A percentile compares a stretch with the other conserved stretches of the same genome.
phyloP scores from a whole-genome alignment of 2,888 invertebrate genomes.

The Podotricha telesiphe region DNA sequence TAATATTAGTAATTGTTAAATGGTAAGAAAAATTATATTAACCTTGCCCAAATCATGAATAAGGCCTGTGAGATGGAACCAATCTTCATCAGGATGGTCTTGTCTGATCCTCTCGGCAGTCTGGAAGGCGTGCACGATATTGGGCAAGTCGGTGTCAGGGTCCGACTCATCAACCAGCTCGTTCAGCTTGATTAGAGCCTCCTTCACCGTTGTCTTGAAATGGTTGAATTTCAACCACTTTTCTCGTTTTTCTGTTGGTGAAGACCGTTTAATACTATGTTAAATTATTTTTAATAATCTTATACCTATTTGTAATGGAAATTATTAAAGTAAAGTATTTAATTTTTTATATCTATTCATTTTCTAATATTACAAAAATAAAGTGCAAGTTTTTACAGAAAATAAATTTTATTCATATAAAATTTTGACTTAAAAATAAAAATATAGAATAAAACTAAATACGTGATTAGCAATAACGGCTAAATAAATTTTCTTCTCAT shows the following conservation, averaged over 20 bases:
- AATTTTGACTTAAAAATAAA: no score
- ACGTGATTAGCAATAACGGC: no score
- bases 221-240: constrained; percentile 94
- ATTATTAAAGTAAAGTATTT: no score
- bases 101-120: constrained; percentile 95
- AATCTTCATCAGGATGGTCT: constrained; percentile 93
- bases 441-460: no score
- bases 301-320: no score
- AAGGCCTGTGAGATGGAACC: constrained; percentile 97
- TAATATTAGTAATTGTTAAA: not conserved
- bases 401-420: no score
- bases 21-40: not conserved
- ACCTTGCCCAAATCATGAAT: constrained; percentile 98
- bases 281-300: not conserved
- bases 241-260: not conserved
- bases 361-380: no score
- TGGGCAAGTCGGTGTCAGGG: constrained; percentile 96
- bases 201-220: constrained; percentile 91
- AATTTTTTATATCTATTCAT: no score
- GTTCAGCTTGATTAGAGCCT: constrained; percentile 93
- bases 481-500: no score
- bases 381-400: no score
- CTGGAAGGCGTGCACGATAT: constrained; percentile 97
- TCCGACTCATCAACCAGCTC: constrained; percentile 97
- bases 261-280: not conserved